These are phyloP conservation scores for Papilio dardanus DNA, from an alignment of 1,140 invertebrate species.

Conservation along the genomic window DNA sequence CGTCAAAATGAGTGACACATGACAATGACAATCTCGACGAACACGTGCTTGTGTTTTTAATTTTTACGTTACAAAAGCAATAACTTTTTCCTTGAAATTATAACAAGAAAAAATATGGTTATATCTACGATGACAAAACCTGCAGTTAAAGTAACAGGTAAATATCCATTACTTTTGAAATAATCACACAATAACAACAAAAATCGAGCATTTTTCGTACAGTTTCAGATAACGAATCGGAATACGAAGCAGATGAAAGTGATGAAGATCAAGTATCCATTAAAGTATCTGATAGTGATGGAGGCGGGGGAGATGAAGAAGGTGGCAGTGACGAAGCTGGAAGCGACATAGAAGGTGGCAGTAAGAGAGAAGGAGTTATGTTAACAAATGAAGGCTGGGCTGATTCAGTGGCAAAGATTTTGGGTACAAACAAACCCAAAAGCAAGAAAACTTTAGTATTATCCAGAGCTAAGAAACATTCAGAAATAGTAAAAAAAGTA, in stretches of 20 bases:
- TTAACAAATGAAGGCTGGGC: constrained; percentile 84
- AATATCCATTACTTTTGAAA: constrained; percentile 16
- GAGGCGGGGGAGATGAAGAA: constrained; percentile 25
- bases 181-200: neutral
- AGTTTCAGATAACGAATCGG: constrained; percentile 64
- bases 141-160: constrained; percentile 67
- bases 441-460: constrained; percentile 88
- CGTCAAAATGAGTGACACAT: neutral
- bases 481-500: constrained; percentile 81
- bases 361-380: constrained; percentile 49
- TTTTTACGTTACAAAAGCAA: too few relatives aligned
- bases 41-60: constrained; percentile 2
- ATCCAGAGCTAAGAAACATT: constrained; percentile 88
- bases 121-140: constrained; percentile 60
- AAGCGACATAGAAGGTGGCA: constrained; percentile 43
- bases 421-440: constrained; percentile 88
- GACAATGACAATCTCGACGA: neutral
- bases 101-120: constrained; percentile 54
- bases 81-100: too few relatives aligned
- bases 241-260: constrained; percentile 56
- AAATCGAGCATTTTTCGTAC: constrained; percentile 41
- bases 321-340: constrained; percentile 44
- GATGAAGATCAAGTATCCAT: constrained; percentile 28
- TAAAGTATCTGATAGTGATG: constrained; percentile 30
- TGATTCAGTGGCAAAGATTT: constrained; percentile 88